phyloP scores from a whole-genome alignment of 2,113 vertebrate species.

The Meriones unguiculatus region DNA sequence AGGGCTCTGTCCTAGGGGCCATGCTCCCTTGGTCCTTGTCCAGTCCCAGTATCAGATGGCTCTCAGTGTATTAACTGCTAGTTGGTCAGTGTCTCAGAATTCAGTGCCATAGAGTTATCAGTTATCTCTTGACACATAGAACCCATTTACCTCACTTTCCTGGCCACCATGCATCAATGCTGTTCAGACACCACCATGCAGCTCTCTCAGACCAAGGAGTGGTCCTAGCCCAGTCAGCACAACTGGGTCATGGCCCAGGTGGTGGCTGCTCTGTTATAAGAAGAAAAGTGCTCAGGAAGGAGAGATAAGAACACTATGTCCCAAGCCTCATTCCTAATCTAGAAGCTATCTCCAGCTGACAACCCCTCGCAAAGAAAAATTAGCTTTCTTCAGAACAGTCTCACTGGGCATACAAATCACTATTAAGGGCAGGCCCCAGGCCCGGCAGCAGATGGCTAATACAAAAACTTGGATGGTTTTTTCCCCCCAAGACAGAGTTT shows the following conservation, averaged over 20 bases:
- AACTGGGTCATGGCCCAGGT: not conserved
- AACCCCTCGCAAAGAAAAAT: not conserved
- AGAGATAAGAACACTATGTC: rapidly evolving
- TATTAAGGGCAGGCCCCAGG: not conserved
- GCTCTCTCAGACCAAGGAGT: not conserved
- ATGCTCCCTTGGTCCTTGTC: not conserved
- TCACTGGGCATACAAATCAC: not conserved
- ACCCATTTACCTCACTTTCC: not conserved
- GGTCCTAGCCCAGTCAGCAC: not conserved
- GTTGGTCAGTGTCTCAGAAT: rapidly evolving
- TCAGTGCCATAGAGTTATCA: not conserved
- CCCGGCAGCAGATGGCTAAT: not conserved
- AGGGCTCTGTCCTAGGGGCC: not conserved
- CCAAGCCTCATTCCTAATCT: not conserved
- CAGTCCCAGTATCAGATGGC: rapidly evolving
- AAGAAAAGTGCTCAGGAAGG: too few relatives aligned
- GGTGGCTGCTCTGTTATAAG: not conserved
- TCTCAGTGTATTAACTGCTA: rapidly evolving
- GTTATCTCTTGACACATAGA: not conserved
- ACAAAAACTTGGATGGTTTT: not conserved
- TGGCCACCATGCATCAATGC: rapidly evolving
- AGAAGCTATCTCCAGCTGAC: not conserved
- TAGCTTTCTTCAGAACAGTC: too few relatives aligned
- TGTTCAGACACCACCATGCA: not conserved
- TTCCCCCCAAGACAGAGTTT: not conserved